Evolutionary conservation across 2,888 invertebrate genomes (phyloP).

Genomic region (Himalopsyche kuldschensis): DNA sequence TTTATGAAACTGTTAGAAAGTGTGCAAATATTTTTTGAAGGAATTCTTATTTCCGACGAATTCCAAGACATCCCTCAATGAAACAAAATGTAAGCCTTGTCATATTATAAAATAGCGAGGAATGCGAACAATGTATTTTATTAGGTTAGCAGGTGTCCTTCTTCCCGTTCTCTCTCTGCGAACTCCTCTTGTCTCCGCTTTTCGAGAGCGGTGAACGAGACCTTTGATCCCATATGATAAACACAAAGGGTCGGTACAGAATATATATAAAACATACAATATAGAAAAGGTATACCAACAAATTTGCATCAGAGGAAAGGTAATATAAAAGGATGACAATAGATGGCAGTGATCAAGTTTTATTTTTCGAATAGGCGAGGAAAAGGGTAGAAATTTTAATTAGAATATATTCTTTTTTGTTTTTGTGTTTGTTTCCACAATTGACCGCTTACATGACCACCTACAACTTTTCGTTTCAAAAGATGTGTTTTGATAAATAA

Average conservation of each 20-base stretch:
- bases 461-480: too few relatives aligned
- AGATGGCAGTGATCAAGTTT: neutral
- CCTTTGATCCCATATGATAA: slow-evolving; percentile 26
- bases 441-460: too few relatives aligned
- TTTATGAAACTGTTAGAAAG: neutral
- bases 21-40: neutral
- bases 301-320: slow-evolving; percentile 9
- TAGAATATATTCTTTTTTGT: too few relatives aligned
- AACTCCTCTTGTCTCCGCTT: neutral
- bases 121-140: slow-evolving; percentile 32
- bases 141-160: slow-evolving; percentile 33
- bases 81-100: neutral
- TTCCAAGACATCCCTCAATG: neutral
- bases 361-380: neutral
- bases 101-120: slow-evolving; percentile 15
- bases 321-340: neutral
- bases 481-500: too few relatives aligned
- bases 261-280: neutral
- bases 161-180: neutral
- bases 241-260: neutral
- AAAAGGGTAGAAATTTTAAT: neutral
- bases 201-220: neutral
- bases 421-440: too few relatives aligned
- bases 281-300: neutral
- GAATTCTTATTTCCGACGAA: neutral